Evolutionary conservation across 92 coral and sea anemone species (phyloP), one percentile per base, ranked within the genome.

Genomic region (Umimayanthus kanabou): DNA sequence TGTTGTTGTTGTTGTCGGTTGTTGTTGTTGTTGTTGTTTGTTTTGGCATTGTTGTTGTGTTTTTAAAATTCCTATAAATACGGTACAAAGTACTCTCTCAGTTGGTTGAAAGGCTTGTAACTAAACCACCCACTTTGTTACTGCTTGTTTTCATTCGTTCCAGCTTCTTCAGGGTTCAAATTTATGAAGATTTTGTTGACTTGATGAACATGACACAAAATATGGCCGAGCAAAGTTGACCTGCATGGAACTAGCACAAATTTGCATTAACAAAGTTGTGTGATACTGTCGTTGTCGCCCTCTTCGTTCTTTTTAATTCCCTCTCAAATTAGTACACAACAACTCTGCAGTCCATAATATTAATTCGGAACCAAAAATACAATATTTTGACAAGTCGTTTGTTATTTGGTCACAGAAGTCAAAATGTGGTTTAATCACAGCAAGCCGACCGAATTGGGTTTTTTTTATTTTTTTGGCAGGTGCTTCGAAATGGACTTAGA

Each of bases 1-100:
- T 42, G 14, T 77, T 77, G 15, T 77, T 77, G 15, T 16, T 50
- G 80, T 77, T 20, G 79, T 14, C 6, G 79, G 80, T 77, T 20
- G 79, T 14, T 20, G 79, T 20, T 73, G 18, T 16, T 26, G 26
- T 22, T 76, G 57, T 76, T 76, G 53, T 13, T 4, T 1, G 42
- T 76, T 15, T 16, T 43, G 2, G 49, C 42, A 20, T 20, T 23
- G 7, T 67, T 67, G 0, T 67, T 18, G 80, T 40, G 50, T 76
- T 76, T 11, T 43, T 43, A 43, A 43, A 26, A 28, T 76, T 76
- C 43, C 29, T 40, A 76, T 76, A 76, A 76, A 76, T 45, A 20
- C 23, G 80, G 26, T 76, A 39, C 40, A 76, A 76, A 28, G 55
- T 40, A 49, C 42, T 18, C 55, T 39, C 80, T 76, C n/a, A n/a